These are phyloP conservation scores for Geotrupes spiniger DNA, from an alignment of 2,888 invertebrate genomes.

Conservation along the genomic window DNA sequence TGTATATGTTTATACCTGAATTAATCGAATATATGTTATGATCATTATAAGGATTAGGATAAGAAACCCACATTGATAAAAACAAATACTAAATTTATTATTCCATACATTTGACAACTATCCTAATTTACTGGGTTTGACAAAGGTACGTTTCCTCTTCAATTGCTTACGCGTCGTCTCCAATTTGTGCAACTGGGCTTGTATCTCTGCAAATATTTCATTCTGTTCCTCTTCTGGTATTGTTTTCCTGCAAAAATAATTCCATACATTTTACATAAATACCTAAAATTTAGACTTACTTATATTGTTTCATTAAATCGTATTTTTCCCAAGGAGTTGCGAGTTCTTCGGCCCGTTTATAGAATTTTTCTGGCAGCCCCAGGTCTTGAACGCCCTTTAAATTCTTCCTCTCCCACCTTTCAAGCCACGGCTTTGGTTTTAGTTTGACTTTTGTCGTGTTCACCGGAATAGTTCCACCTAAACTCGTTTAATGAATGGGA, in stretches of 20 bases:
- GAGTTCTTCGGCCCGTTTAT: constrained; percentile 54
- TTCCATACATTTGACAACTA: background rate
- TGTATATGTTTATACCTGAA: too few relatives aligned
- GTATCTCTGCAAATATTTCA: constrained; percentile 81
- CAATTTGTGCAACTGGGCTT: constrained; percentile 68
- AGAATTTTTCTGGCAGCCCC: constrained; percentile 42
- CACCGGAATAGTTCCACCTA: constrained; percentile 42
- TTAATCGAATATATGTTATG: too few relatives aligned
- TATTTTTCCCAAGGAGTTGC: constrained; percentile 82
- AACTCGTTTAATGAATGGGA: constrained; percentile 14
- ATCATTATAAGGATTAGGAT: too few relatives aligned
- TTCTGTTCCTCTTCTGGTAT: constrained; percentile 87
- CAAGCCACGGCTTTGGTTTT: constrained; percentile 86
- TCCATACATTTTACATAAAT: constrained; percentile 12
- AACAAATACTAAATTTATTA: constrained; percentile 2
- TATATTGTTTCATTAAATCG: constrained; percentile 92
- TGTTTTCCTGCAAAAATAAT: constrained; percentile 59
- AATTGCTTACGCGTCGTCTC: constrained; percentile 63
- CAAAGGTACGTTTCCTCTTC: constrained; percentile 61
- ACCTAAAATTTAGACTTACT: constrained; percentile 51
- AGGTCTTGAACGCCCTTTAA: constrained; percentile 65
- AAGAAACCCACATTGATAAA: background rate
- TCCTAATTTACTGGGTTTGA: constrained; percentile 56
- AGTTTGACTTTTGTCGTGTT: constrained; percentile 60
- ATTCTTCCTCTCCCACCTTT: constrained; percentile 80